Conservation (phyloP, 1,140 invertebrate genomes). For the Drosophila nebulosa region DNA sequence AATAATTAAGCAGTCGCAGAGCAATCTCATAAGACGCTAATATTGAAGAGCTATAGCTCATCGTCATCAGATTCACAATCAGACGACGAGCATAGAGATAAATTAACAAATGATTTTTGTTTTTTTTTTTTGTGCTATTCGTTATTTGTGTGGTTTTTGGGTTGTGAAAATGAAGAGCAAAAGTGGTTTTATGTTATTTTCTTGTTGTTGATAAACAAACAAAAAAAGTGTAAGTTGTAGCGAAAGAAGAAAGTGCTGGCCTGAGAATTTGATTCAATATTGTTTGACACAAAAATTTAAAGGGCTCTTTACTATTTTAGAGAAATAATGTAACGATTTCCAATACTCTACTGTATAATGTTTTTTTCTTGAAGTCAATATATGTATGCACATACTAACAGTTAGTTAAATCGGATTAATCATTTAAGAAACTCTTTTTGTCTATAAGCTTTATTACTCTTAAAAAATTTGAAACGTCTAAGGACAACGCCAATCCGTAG, state of each 20-base stretch:
- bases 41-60: slow-evolving; percentile 34
- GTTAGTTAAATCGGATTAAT: no score
- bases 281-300: no score
- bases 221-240: slow-evolving; percentile 30
- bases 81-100: slow-evolving; percentile 30
- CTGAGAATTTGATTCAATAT: not conserved
- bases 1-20: slow-evolving; percentile 65
- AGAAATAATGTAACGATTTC: no score
- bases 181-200: slow-evolving; percentile 21
- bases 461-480: no score
- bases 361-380: no score
- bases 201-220: not conserved
- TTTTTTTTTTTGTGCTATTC: not conserved
- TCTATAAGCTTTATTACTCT: no score
- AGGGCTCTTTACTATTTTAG: no score
- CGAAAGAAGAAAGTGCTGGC: not conserved
- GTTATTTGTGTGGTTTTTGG: slow-evolving; percentile 20
- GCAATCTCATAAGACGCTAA: slow-evolving; percentile 49
- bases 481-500: no score
- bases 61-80: slow-evolving; percentile 28
- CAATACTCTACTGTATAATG: no score
- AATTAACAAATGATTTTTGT: slow-evolving; percentile 51
- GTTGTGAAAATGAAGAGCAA: slow-evolving; percentile 54
- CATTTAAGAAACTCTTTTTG: no score
- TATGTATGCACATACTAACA: no score